Evolutionary conservation across 2,888 invertebrate species (phyloP).

Genomic region (Plutella xylostella): DNA sequence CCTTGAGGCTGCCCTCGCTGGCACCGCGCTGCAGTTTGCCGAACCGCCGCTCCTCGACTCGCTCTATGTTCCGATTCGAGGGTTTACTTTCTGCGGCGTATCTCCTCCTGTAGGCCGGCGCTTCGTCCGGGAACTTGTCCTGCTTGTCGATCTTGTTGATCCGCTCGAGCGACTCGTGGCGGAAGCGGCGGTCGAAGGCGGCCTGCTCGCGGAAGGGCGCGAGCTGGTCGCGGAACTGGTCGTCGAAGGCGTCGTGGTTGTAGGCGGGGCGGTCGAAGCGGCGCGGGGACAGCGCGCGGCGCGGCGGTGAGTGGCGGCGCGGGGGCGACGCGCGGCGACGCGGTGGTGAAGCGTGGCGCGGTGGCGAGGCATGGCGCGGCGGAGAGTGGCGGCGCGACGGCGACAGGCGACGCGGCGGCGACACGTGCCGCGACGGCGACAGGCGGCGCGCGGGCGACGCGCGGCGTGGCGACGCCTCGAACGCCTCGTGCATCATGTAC

Average conservation of each 20-base stretch:
- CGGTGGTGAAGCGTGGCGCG: slow-evolving; percentile 51
- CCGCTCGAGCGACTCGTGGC: slow-evolving; percentile 55
- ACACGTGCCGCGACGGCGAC: slow-evolving; percentile 27
- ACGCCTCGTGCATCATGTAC: slow-evolving; percentile 72
- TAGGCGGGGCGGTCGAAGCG: slow-evolving; percentile 24
- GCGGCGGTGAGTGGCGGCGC: slow-evolving; percentile 28
- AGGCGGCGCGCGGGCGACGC: slow-evolving; percentile 27
- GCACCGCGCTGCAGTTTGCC: slow-evolving; percentile 52
- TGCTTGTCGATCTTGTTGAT: slow-evolving; percentile 39
- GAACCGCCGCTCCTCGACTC: slow-evolving; percentile 59
- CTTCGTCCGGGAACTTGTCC: slow-evolving; percentile 47
- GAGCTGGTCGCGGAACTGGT: slow-evolving; percentile 42
- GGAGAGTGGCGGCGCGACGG: slow-evolving; percentile 30
- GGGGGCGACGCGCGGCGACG: slow-evolving; percentile 23
- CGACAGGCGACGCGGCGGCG: slow-evolving; percentile 26
- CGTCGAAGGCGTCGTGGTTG: slow-evolving; percentile 31
- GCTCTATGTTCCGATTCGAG: slow-evolving; percentile 53
- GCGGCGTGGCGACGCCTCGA: slow-evolving; percentile 45
- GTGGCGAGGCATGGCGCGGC: slow-evolving; percentile 18
- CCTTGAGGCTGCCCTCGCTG: slow-evolving; percentile 57
- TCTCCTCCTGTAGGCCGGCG: slow-evolving; percentile 53
- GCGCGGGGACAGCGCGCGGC: slow-evolving; percentile 36
- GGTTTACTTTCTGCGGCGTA: slow-evolving; percentile 63
- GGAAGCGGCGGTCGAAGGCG: slow-evolving; percentile 52
- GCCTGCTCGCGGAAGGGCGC: slow-evolving; percentile 49